A percentile compares a stretch with the other conserved stretches of the same genome.
Evolutionary conservation across 2,113 vertebrate genomes (phyloP).

Genomic region (Tetrax tetrax): DNA sequence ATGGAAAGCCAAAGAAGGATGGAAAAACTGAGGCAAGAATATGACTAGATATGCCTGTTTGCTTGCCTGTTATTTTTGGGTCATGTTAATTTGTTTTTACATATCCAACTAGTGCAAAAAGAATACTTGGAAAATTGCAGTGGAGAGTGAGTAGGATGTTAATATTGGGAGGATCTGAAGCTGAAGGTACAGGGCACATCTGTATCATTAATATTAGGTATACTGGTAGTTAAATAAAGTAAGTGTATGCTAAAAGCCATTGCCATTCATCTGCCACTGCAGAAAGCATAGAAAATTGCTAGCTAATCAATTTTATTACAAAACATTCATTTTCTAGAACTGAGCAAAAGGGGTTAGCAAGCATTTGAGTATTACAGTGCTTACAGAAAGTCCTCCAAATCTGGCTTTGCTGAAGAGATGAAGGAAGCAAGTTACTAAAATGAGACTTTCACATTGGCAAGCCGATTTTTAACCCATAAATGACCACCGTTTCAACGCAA

Average conservation of each 20-base stretch:
- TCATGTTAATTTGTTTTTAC: background rate
- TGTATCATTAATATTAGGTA: background rate
- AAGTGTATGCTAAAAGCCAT: background rate
- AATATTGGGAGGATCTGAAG: background rate
- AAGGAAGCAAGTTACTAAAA: background rate
- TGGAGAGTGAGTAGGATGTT: background rate
- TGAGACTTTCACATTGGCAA: background rate
- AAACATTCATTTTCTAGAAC: background rate
- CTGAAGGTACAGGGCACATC: background rate
- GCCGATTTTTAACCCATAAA: background rate
- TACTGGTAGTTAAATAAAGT: background rate
- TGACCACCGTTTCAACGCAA: background rate
- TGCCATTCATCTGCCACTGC: background rate
- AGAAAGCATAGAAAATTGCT: background rate
- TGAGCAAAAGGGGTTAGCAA: background rate
- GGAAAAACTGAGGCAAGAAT: background rate
- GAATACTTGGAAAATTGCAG: background rate
- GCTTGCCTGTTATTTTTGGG: background rate
- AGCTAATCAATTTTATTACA: background rate
- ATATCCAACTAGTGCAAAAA: background rate
- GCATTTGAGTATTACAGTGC: background rate
- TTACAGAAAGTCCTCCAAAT: background rate
- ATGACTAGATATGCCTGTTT: background rate
- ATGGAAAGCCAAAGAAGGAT: background rate
- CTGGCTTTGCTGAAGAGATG: background rate